Evolutionary conservation across 1,140 invertebrate genomes (phyloP).

Genomic region (Notospermus geniculatus): DNA sequence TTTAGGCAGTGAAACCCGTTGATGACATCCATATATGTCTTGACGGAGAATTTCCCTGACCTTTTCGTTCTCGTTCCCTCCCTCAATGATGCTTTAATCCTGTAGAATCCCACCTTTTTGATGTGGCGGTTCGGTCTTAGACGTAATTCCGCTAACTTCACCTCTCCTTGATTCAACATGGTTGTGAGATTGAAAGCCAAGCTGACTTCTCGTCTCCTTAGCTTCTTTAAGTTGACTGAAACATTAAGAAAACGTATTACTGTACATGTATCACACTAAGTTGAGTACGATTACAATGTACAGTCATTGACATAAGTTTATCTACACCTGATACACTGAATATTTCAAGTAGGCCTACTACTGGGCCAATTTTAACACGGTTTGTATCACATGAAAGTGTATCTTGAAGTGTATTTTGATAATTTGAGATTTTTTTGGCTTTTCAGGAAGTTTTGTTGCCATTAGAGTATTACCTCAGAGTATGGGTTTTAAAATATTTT

Average conservation of each 20-base stretch:
- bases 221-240: slow-evolving; percentile 9
- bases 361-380: too few relatives aligned
- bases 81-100: slow-evolving; percentile 15
- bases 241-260: neutral
- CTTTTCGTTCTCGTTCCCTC: slow-evolving; percentile 18
- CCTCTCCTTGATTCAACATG: slow-evolving; percentile 28
- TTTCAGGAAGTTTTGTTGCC: too few relatives aligned
- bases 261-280: too few relatives aligned
- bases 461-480: too few relatives aligned
- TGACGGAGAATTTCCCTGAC: slow-evolving; percentile 10
- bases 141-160: slow-evolving; percentile 30
- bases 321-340: too few relatives aligned
- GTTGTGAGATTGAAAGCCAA: slow-evolving; percentile 24
- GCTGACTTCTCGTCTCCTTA: slow-evolving; percentile 9
- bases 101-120: slow-evolving; percentile 16
- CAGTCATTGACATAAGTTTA: too few relatives aligned
- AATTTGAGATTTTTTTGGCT: too few relatives aligned
- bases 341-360: too few relatives aligned
- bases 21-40: slow-evolving; percentile 17
- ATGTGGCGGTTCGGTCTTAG: slow-evolving; percentile 17
- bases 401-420: too few relatives aligned
- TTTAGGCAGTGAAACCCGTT: slow-evolving; percentile 16
- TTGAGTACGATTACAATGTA: too few relatives aligned
- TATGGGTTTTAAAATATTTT: too few relatives aligned
- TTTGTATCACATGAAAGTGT: too few relatives aligned